Evolutionary conservation across 2,797 vertebrate genomes (phyloP), one percentile per base, ranked within the genome.

Genomic region (Streptopelia turtur): DNA sequence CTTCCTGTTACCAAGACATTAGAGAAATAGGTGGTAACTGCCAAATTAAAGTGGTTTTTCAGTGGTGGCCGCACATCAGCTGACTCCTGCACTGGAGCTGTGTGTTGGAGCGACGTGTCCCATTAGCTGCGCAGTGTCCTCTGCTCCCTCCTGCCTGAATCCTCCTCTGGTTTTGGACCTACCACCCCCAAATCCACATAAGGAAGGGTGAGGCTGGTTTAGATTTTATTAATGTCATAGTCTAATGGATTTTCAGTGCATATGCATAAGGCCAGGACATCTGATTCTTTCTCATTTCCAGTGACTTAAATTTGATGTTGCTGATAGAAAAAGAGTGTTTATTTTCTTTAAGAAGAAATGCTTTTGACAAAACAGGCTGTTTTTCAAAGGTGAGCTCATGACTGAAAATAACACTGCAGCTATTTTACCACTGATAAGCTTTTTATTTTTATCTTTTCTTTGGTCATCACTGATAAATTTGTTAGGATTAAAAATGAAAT

Each of bases 261-360:
- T 41, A 49, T 33, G 6, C 12, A n/a, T 41, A 31, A 23, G n/a
- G 23, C 16, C n/a, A 33, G 43, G 49, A 23, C 5, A 2, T 25
- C 37, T 5, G 39, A 82, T 69, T 89, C 30, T 10, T 59, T 45
- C 49, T 59, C 37, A 39, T 91, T 95, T 94, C 69, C 77, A 71
- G 31, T 85, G 72, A 57, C 69, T 75, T 68, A 89, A 87, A 97
- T 96, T 95, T 97, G 88, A 88, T 83, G 74, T 93, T 96, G 88
- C 84, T 97, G 55, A 86, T 94, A 96, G 95, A 93, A 94, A 94
- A 93, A 94, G 83, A 95, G 84, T 79, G 53, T 80, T 92, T 88
- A 89, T 96, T 96, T 96, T 96, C 93, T 97, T 94, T 97, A 94
- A 95, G 94, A 79, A 66, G n/a, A 89, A 97, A 90, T 86, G 53